Percentiles rank a stretch among this genome's conserved stretches.
These are phyloP conservation scores for Digitonthophagus gazella DNA, from an alignment of 2,888 invertebrate genomes.

Conservation along the genomic window DNA sequence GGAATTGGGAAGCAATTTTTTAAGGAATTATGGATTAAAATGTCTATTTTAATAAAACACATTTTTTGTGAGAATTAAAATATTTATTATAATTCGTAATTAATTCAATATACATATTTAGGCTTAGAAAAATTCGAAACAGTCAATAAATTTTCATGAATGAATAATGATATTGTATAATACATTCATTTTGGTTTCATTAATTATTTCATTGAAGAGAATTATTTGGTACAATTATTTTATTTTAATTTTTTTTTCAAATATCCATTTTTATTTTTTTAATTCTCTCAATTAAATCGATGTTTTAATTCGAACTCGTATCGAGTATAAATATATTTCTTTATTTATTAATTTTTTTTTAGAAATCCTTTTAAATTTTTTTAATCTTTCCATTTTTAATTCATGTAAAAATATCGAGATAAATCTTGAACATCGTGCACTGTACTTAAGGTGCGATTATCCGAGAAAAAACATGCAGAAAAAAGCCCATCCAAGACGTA, in stretches of 20 bases:
- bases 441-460: background rate
- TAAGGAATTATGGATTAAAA: too few species aligned
- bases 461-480: background rate
- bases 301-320: too few species aligned
- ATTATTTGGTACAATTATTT: conserved; percentile 10
- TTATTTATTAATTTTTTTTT: too few species aligned
- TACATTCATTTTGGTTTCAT: conserved; percentile 22
- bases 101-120: conserved; percentile 24
- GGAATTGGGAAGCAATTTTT: too few species aligned
- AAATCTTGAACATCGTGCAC: background rate
- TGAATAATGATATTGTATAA: conserved; percentile 24
- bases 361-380: background rate
- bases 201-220: conserved; percentile 20
- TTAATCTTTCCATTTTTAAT: background rate
- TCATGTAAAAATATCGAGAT: background rate
- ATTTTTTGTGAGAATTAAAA: conserved; percentile 21
- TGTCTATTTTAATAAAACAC: too few species aligned
- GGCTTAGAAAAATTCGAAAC: conserved; percentile 35
- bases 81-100: conserved; percentile 30
- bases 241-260: conserved; percentile 1
- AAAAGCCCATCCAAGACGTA: background rate
- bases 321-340: too few species aligned
- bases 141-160: conserved; percentile 32
- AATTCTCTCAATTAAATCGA: too few species aligned
- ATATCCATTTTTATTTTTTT: too few species aligned